These are phyloP conservation scores for Nycticebus coucang DNA, from an alignment of 2,113 vertebrate species.

Conservation along the genomic window DNA sequence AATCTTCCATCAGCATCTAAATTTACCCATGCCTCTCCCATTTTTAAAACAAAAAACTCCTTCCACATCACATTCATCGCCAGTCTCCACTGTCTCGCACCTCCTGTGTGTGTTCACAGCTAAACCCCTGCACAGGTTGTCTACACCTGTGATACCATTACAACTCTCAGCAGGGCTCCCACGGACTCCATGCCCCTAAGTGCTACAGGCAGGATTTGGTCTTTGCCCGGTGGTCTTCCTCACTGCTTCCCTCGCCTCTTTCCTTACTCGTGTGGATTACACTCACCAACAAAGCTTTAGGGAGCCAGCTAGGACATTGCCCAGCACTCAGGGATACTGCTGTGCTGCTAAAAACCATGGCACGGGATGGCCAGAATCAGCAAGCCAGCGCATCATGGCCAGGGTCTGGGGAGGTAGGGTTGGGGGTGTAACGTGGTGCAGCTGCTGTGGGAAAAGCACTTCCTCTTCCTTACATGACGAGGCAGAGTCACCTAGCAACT, in stretches of 20 bases:
- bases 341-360: background rate
- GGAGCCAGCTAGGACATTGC: background rate
- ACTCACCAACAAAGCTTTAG: background rate
- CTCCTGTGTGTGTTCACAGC: background rate
- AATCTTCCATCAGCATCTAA: background rate
- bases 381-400: background rate
- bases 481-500: background rate
- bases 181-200: fast-evolving
- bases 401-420: no score
- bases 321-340: no score
- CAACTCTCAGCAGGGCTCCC: background rate
- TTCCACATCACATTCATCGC: background rate
- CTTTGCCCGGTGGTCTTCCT: background rate
- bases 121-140: background rate
- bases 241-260: background rate
- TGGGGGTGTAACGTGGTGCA: no score
- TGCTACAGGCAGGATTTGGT: fast-evolving
- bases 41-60: background rate
- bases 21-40: background rate
- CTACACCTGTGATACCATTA: no score
- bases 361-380: fast-evolving
- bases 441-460: background rate
- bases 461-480: background rate
- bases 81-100: background rate
- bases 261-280: background rate